Evolutionary conservation across 2,888 invertebrate genomes (phyloP).

Genomic region (Pherbina coryleti): DNA sequence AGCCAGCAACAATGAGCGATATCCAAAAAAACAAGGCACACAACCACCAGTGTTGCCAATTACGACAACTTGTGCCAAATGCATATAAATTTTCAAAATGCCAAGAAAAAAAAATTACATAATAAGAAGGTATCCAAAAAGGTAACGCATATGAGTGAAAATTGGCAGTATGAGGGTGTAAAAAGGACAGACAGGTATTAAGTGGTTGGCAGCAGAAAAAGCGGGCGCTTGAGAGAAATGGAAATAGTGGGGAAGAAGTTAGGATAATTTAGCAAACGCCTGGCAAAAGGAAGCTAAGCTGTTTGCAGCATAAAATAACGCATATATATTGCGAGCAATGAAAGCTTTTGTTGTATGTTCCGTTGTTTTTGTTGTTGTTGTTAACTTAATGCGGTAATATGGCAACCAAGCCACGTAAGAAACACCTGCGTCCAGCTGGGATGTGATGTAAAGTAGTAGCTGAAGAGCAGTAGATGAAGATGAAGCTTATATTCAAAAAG

Average conservation of each 20-base stretch:
- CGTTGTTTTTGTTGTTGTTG: conserved; percentile 24
- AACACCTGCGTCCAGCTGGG: conserved; percentile 62
- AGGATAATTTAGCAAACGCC: background rate
- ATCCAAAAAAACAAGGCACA: too few species aligned
- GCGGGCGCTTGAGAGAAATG: background rate
- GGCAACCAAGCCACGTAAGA: conserved; percentile 56
- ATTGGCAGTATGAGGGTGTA: background rate
- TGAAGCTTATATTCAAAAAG: background rate
- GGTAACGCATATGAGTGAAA: background rate
- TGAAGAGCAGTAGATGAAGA: conserved; percentile 17
- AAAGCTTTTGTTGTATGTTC: conserved; percentile 18
- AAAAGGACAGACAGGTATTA: background rate
- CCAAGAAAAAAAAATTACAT: conserved; percentile 51
- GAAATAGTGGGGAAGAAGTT: background rate
- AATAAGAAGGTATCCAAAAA: background rate
- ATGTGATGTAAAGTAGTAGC: background rate
- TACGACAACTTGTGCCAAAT: conserved; percentile 60
- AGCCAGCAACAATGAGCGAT: too few species aligned
- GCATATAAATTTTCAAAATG: conserved; percentile 63
- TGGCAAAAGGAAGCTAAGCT: conserved; percentile 21
- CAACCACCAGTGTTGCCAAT: conserved; percentile 59
- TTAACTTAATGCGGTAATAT: conserved; percentile 52
- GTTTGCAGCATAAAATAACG: conserved; percentile 23
- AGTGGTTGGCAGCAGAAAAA: background rate
- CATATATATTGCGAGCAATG: conserved; percentile 28